Conservation (phyloP, 2,888 invertebrate species). For the Pseudococcus longispinus region DNA sequence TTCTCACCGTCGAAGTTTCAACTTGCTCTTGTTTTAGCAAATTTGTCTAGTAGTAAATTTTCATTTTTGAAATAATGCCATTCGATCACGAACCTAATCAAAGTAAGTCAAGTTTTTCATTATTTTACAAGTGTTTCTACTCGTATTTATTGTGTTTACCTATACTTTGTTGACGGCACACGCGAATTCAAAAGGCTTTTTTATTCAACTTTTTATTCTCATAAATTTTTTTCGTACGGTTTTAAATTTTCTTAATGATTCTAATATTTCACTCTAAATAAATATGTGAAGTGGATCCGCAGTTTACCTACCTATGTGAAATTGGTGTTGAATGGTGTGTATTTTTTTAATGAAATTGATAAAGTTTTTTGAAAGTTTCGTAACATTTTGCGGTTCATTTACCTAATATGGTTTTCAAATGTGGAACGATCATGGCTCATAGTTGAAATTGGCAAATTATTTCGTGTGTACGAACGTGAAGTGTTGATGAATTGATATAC, state of each 20-base stretch:
- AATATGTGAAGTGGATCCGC: neutral
- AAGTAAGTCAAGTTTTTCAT: conserved; percentile 12
- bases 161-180: neutral
- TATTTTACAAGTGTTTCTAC: neutral
- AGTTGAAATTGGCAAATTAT: neutral
- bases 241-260: neutral
- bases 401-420: neutral
- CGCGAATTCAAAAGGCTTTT: neutral
- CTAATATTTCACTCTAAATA: neutral
- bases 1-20: neutral
- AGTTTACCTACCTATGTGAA: neutral
- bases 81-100: conserved; percentile 20
- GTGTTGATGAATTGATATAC: neutral
- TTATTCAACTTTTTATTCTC: neutral
- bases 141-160: neutral
- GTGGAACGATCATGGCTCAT: neutral
- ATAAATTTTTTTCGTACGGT: neutral
- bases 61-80: conserved; percentile 18
- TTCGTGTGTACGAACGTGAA: neutral
- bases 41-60: neutral
- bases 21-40: neutral
- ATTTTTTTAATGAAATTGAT: neutral
- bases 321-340: neutral
- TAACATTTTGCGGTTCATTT: neutral
- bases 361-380: neutral